Evolutionary conservation across 2,113 vertebrate species (phyloP), one percentile per base, ranked within the genome.

Genomic region (Terrapene triunguis): DNA sequence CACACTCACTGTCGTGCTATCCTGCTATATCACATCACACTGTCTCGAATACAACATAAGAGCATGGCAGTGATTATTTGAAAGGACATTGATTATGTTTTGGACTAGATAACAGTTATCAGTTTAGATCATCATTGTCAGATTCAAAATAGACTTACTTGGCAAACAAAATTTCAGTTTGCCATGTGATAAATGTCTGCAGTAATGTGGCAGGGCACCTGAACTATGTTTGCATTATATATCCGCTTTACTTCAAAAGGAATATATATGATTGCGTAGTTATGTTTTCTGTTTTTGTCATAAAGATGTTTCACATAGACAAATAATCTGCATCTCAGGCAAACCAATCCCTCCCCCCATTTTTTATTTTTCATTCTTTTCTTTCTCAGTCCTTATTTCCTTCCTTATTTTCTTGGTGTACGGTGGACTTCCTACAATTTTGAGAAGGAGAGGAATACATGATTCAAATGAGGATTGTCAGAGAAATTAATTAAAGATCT

Each of bases 121-220:
- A 89, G 92, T 92, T 80, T 92, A 94, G 96, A 97, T 97, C 96
- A 98, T 96, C 98, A 94, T 93, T 94, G 74, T 95, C 93, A 94
- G 96, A 96, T 94, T 91, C 94, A 97, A 96, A 98, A 98, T 96
- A 97, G 98, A 95, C 87, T n/a, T n/a, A n/a, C n/a, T 92, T 96
- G 55, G 97, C 95, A 95, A 94, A 97, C 93, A 96, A 95, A 88
- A 86, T 95, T 95, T 91, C 95, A 94, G 90, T 97, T 94, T 96
- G 94, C 94, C 96, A 80, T 87, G 83, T 96, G 96, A 95, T 93
- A 96, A 95, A 86, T 90, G 51, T 92, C 94, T 96, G 92, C 92
- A 96, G 93, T 57, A 82, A 82, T 92, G 76, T 90, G 55, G 78
- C 82, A 54, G 17, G 44, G 87, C 50, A 87, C 92, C 93, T 94